Base-by-base conservation (phyloP, 2,797 vertebrate species). In the Scomberomorus guttatus region DNA sequence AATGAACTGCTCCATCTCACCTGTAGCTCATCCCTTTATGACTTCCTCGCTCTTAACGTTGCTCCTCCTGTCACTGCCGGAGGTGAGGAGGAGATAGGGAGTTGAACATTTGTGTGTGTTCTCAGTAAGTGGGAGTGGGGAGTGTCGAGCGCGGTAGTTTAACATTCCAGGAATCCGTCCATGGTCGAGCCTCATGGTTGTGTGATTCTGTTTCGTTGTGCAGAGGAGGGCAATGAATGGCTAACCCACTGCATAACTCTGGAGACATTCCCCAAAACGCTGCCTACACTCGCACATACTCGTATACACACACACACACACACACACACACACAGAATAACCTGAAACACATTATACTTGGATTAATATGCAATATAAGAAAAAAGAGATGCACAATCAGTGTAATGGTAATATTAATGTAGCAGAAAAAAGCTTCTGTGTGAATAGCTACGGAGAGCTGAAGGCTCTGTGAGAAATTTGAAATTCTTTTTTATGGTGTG, bases 161-260 rank as follows among this genome's bases (percentile, higher is more conserved):
- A 93, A 92, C 91, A 95, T 95, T 95, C 93, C 93, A 92, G 93
- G 92, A 95, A 94, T 94, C 89, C 58, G 74, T 93, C 91, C 77
- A 88, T 73, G 87, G 85, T 87, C 72, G 81, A 88, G 89, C 90
- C 89, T 95, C 92, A 90, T 87, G 90, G 89, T 85, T 86, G 88
- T 92, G 89, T 77, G 92, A 90, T 91, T 92, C 87, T 88, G 91
- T 88, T 88, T 86, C 77, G 59, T 87, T 79, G 77, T 90, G 91
- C 83, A 88, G 92, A 91, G 86, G 88, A 93, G 89, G 89, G 87
- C 88, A 85, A 82, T 91, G 89, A 90, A 94, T 90, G 88, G 87
- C 89, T 88, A 85, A 92, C 90, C 90, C 89, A 85, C 91, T 64
- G 88, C 91, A 93, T 94, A 93, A 87, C 92, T 94, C 90, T 75